phyloP scores from a whole-genome alignment of 2,888 invertebrate genomes.

The Sympetrum striolatum region DNA sequence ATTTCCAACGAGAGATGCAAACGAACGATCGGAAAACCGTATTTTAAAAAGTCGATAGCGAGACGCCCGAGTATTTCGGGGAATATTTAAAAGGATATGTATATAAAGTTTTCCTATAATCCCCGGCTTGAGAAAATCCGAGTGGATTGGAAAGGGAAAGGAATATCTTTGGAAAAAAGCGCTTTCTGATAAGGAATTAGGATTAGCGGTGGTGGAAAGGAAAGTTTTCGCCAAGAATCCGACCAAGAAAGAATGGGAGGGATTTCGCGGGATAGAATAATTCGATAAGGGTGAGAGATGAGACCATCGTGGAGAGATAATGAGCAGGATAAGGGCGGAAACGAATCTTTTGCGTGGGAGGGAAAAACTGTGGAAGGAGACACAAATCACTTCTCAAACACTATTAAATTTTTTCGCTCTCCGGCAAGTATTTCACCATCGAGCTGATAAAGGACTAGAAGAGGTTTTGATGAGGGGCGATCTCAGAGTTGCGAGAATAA shows the following conservation, averaged over 20 bases:
- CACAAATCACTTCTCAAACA: constrained; percentile 25
- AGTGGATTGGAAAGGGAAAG: too few relatives aligned
- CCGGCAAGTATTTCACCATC: not conserved
- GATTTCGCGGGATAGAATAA: not conserved
- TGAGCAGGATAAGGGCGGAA: not conserved
- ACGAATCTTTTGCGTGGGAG: not conserved
- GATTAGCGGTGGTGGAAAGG: not conserved
- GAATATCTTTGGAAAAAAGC: too few relatives aligned
- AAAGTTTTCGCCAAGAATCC: not conserved
- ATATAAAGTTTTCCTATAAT: too few relatives aligned
- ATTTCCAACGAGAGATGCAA: too few relatives aligned
- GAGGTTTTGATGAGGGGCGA: not conserved
- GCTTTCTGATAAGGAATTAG: too few relatives aligned
- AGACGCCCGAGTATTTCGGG: too few relatives aligned
- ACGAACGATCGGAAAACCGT: too few relatives aligned
- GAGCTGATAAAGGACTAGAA: not conserved
- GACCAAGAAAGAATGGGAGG: not conserved
- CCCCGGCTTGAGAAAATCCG: too few relatives aligned
- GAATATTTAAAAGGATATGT: too few relatives aligned
- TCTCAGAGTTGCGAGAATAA: not conserved
- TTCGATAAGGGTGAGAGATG: constrained; percentile 9
- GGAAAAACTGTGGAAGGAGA: not conserved
- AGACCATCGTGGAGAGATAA: not conserved
- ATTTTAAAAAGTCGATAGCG: too few relatives aligned
- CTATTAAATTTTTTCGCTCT: not conserved